Evolutionary conservation across 2,113 vertebrate genomes (phyloP), one percentile per base, ranked within the genome.

Genomic region (Gambusia holbrooki): DNA sequence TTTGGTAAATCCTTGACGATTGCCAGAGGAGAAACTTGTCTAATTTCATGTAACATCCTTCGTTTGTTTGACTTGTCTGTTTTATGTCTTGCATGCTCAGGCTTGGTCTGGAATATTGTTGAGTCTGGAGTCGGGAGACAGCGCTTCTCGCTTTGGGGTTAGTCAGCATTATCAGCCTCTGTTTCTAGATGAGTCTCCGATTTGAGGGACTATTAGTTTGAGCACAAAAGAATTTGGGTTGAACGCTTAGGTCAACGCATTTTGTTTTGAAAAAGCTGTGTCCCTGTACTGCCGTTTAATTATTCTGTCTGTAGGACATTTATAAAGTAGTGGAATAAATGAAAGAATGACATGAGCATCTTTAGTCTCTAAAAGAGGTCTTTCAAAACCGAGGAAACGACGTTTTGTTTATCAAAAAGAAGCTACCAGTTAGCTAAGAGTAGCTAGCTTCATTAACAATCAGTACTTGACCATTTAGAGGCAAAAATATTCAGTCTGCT

Each of bases 81-180:
- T 33, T 54, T 61, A 25, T 37, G 64, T 58, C 27, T 58, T 67
- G 68, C 85, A 37, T 81, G 80, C n/a, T 72, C 60, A 42, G 76
- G 48, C 81, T 60, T 29, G 28, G 11, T 42, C 3, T 25, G 28
- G 19, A 32, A 32, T 62, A 28, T 28, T 68, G 70, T 62, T 76
- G 14, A 67, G 79, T 74, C 66, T 42, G 54, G 29, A 84, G 67
- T 37, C 51, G 32, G 62, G 25, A 79, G 73, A 77, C 70, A 33
- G 29, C 15, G 69, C 80, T 76, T 45, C 74, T 37, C 78, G 17
- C 69, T 71, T 61, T 35, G 73, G 22, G 37, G 35, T 64, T 25
- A n/a, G 54, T n/a, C 14, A 29, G 1, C 9, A 51, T 80, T 67
- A 79, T 68, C 48, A 62, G 45, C 33, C 62, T 25, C 4, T 32